Evolutionary conservation across 2,888 invertebrate species (phyloP), one percentile per base, ranked within the genome.

Genomic region (Pyrrhosoma nymphula): DNA sequence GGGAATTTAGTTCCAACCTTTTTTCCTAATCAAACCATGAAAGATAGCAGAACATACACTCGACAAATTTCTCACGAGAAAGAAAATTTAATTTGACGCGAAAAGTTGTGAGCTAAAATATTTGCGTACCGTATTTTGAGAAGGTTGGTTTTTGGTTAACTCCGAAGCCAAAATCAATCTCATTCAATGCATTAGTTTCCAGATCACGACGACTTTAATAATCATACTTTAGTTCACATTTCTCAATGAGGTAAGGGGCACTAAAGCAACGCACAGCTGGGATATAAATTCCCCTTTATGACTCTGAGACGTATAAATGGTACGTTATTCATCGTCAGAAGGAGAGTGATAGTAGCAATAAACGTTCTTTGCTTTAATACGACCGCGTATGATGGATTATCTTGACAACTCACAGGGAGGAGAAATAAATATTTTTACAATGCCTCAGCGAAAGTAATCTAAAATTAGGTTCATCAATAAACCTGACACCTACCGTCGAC

Each of bases 391-490:
- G 82, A 82, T 82, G n/a, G 35, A 82, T 82, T 35, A 35, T 35
- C 82, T 35, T 35, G 82, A 82, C 30, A 35, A 18, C 82, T 35
- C 35, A 35, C 82, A 35, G 35, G 82, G 82, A 82, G 35, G 82
- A 82, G n/a, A 93, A 47, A 89, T 89, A 89, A 63, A 93, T 93
- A 69, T 69, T 93, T 75, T 93, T 63, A 69, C 39, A 91, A 20
- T 47, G 55, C 93, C 75, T 82, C 82, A 56, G n/a, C 69, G 47
- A 69, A 93, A 93, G 75, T 69, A 93, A 93, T 75, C 75, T 20
- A 69, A 69, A 20, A 47, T 69, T 30, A 82, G 82, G 30, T 47
- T 47, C 93, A 93, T 93, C 56, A 93, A 93, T 93, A 69, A 93
- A 93, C 75, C 47, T 93, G 69, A 47, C 47, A 35, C 93, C 93